Conservation (phyloP, 2,888 invertebrate genomes). For the Ochlodes sylvanus region DNA sequence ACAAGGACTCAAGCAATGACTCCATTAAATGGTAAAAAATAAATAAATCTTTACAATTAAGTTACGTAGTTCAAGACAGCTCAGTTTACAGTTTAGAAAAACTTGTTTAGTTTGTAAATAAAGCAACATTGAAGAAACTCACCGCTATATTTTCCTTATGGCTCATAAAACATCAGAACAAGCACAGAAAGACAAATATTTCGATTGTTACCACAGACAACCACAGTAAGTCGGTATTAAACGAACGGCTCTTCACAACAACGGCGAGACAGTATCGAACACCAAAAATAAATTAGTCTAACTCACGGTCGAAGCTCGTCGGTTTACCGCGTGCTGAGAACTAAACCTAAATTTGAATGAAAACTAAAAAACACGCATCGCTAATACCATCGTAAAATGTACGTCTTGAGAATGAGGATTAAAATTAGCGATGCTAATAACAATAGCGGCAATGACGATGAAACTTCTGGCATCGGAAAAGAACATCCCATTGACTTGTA, state of each 20-base stretch:
- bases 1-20: too few species aligned
- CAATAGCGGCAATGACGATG: slow-evolving; percentile 27
- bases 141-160: slow-evolving; percentile 26
- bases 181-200: slow-evolving; percentile 17
- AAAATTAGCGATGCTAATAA: slow-evolving; percentile 37
- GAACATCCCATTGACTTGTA: slow-evolving; percentile 18
- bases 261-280: slow-evolving; percentile 37
- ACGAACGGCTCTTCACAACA: slow-evolving; percentile 13
- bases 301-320: slow-evolving; percentile 42
- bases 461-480: slow-evolving; percentile 21
- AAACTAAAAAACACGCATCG: slow-evolving; percentile 45
- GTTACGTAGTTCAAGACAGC: too few species aligned
- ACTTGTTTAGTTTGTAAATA: too few species aligned
- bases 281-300: slow-evolving; percentile 43
- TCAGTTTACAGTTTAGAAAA: too few species aligned
- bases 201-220: slow-evolving; percentile 12
- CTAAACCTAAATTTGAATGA: slow-evolving; percentile 50
- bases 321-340: slow-evolving; percentile 48
- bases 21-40: too few species aligned
- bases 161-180: slow-evolving; percentile 24
- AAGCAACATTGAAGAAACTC: slow-evolving; percentile 26
- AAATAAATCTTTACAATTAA: too few species aligned
- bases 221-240: slow-evolving; percentile 1
- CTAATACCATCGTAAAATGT: slow-evolving; percentile 42
- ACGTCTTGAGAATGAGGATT: slow-evolving; percentile 34